phyloP scores from a whole-genome alignment of 2,113 vertebrate species.

The Ceratotherium simum region DNA sequence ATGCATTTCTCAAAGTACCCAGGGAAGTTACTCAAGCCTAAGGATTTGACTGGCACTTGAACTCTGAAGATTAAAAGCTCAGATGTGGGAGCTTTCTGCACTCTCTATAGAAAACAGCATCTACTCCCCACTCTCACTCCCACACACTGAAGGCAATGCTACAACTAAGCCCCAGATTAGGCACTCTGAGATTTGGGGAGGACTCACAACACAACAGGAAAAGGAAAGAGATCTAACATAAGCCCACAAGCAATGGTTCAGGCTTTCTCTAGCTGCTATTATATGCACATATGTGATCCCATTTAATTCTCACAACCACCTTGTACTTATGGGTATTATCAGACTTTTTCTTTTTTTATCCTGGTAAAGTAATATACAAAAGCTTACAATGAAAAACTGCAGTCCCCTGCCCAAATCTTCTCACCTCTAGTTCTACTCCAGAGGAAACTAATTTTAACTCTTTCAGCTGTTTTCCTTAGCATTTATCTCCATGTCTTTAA shows the following conservation, averaged over 20 bases:
- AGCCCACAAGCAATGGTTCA: neutral
- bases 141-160: neutral
- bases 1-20: slow-evolving; percentile 30
- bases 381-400: neutral
- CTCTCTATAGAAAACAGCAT: neutral
- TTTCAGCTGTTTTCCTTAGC: neutral
- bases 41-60: neutral
- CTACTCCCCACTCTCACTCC: neutral
- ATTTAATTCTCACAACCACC: neutral
- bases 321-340: neutral
- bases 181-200: neutral
- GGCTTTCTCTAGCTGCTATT: neutral
- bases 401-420: neutral
- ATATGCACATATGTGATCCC: neutral
- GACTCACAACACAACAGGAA: neutral
- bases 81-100: neutral
- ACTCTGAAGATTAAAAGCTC: neutral
- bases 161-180: neutral
- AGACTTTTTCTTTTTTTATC: slow-evolving; percentile 2
- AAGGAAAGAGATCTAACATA: neutral
- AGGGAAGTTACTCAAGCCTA: neutral
- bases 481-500: neutral
- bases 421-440: neutral
- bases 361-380: neutral
- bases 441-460: neutral